These are phyloP conservation scores for Progne subis DNA, from an alignment of 2,113 vertebrate species.

Conservation along the genomic window DNA sequence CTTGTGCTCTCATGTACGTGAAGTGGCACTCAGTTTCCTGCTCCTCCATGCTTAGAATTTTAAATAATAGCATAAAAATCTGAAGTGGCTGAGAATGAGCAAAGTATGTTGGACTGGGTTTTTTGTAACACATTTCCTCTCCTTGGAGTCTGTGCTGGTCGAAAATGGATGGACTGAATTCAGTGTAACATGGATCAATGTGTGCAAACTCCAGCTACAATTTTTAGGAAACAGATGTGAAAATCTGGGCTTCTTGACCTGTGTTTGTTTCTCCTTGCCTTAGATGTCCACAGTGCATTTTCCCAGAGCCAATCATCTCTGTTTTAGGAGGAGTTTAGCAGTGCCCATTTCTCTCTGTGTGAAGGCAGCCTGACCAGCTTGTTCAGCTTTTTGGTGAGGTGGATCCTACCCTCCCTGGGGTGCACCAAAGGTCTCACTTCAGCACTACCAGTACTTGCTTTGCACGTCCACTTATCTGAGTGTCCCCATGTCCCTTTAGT, in stretches of 20 bases:
- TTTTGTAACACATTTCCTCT: background rate
- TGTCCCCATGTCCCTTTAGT: background rate
- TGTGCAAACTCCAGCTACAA: background rate
- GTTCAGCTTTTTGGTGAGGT: background rate
- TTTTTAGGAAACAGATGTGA: background rate
- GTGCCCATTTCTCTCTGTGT: background rate
- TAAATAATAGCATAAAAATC: background rate
- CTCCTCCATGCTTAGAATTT: background rate
- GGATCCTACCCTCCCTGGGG: background rate
- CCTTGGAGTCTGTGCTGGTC: background rate
- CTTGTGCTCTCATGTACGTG: background rate
- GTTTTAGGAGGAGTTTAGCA: background rate
- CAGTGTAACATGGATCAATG: rapidly evolving
- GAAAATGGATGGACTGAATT: background rate
- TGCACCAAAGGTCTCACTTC: background rate
- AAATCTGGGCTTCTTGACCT: background rate
- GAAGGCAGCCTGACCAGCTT: background rate
- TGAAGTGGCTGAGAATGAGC: background rate
- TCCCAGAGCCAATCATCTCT: background rate
- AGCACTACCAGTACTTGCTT: background rate
- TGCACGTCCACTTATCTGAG: background rate
- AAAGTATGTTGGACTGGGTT: background rate
- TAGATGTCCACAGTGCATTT: background rate
- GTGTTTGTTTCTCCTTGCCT: background rate
- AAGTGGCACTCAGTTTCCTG: background rate